phyloP scores from a whole-genome alignment of 2,888 invertebrate species.

The Desoria tigrina region DNA sequence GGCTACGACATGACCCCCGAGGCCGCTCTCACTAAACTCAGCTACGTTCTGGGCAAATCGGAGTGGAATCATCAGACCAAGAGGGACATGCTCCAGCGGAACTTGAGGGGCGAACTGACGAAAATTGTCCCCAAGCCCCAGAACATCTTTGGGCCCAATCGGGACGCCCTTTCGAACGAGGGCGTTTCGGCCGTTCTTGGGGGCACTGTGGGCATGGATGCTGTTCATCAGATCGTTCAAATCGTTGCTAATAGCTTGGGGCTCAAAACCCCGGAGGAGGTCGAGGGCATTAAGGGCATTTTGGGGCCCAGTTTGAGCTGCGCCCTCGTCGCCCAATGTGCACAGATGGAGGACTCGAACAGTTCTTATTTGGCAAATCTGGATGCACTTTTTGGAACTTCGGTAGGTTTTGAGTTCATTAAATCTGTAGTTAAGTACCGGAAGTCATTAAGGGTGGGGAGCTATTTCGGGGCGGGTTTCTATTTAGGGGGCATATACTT shows the following conservation, averaged over 20 bases:
- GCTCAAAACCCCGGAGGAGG: constrained; percentile 62
- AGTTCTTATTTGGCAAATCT: constrained; percentile 62
- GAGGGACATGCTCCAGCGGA: constrained; percentile 74
- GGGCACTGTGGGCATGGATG: constrained; percentile 51
- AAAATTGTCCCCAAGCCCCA: constrained; percentile 52
- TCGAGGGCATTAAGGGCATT: constrained; percentile 63
- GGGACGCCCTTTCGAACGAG: no score
- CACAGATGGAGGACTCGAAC: constrained; percentile 53
- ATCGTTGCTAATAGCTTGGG: constrained; percentile 64
- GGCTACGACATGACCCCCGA: constrained; percentile 92
- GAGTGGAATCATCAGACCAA: constrained; percentile 68
- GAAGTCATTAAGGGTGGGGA: no score
- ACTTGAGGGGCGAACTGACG: constrained; percentile 79
- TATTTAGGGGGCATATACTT: no score
- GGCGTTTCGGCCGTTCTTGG: constrained; percentile 9
- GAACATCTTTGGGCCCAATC: constrained; percentile 28
- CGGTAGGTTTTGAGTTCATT: constrained; percentile 28
- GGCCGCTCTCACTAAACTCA: constrained; percentile 86
- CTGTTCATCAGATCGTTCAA: constrained; percentile 61
- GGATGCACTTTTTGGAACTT: constrained; percentile 56
- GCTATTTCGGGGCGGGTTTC: no score
- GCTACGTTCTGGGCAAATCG: constrained; percentile 81
- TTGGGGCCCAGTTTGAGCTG: constrained; percentile 72
- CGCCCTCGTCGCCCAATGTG: constrained; percentile 62
- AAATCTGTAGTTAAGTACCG: not conserved